A percentile compares a stretch with the other conserved stretches of the same genome.
Evolutionary conservation across 2,113 vertebrate species (phyloP).

Genomic region (crab-eating macaque (Macaca fascicularis)): T2T-MFA8v1.1 NC_088386.1:100358501-100359000

Average conservation of each 20-base stretch:
- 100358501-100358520: not conserved
- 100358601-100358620: not conserved
- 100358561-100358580: not conserved
- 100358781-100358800: not conserved
- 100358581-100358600: not conserved
- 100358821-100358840: not conserved
- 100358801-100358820: not conserved
- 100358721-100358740: not conserved
- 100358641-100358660: not conserved
- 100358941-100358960: not conserved
- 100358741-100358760: not conserved
- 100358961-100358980: not conserved
- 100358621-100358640: not conserved
- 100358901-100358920: not conserved
- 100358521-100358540: not conserved
- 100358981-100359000: not conserved
- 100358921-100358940: not conserved
- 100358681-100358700: not conserved
- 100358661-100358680: not conserved
- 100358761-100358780: not conserved
- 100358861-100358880: not conserved
- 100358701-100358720: not conserved
- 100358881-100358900: not conserved
- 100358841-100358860: not conserved
- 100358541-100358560: not conserved